phyloP scores from a whole-genome alignment of 2,888 invertebrate genomes.

The Cataglyphis altisquamis region DNA sequence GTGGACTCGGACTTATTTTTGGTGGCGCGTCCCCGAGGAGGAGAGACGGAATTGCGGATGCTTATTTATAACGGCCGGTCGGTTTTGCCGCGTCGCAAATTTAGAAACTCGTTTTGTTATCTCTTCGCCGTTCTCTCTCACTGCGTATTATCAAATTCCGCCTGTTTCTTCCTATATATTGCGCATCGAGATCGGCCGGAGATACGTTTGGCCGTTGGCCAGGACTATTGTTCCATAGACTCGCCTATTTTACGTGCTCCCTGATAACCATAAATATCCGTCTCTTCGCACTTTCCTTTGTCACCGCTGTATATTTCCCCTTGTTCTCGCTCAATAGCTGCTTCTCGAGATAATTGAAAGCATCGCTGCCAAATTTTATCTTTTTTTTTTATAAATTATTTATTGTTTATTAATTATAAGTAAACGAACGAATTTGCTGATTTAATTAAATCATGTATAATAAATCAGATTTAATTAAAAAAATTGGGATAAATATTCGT shows the following conservation, averaged over 20 bases:
- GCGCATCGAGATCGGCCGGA: constrained; percentile 13
- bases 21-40: constrained; percentile 56
- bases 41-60: constrained; percentile 44
- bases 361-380: background rate
- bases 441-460: background rate
- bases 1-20: constrained; percentile 71
- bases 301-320: constrained; percentile 36
- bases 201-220: constrained; percentile 55
- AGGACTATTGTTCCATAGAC: constrained; percentile 42
- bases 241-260: constrained; percentile 40
- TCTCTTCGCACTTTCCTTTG: constrained; percentile 21
- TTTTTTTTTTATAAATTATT: background rate
- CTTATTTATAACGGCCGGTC: constrained; percentile 70
- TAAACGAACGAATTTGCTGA: background rate
- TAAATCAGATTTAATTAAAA: background rate
- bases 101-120: constrained; percentile 75
- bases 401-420: background rate
- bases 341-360: constrained; percentile 5
- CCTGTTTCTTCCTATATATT: constrained; percentile 34
- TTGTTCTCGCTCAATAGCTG: constrained; percentile 31
- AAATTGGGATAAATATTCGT: background rate
- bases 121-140: constrained; percentile 57
- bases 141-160: constrained; percentile 60
- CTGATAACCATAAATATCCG: constrained; percentile 53
- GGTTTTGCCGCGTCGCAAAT: constrained; percentile 67